Evolutionary conservation across 2,113 vertebrate genomes (phyloP).

Genomic region (Ariopsis seemanni): DNA sequence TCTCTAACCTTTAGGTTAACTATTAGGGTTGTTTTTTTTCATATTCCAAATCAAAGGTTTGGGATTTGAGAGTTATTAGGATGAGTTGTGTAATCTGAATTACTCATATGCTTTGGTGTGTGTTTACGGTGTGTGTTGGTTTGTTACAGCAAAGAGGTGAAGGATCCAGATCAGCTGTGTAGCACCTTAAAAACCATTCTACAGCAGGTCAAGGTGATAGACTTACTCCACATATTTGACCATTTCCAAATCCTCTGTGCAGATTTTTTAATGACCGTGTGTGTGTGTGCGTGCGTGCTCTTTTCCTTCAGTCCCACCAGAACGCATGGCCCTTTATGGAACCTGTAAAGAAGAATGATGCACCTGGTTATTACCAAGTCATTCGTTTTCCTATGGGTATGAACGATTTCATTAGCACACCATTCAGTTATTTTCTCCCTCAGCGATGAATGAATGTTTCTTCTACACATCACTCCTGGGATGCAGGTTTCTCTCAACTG

Average conservation of each 20-base stretch:
- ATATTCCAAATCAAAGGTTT: neutral
- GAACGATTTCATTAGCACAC: constrained; percentile 14
- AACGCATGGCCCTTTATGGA: constrained; percentile 99
- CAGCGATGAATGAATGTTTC: neutral
- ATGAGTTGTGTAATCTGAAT: neutral
- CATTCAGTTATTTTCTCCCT: neutral
- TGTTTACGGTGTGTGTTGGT: neutral
- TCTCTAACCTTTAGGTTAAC: too few species aligned
- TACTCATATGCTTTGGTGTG: neutral
- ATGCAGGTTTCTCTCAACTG: neutral
- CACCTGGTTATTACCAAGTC: constrained; percentile 98
- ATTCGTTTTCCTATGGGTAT: constrained; percentile 99
- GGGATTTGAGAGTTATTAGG: neutral
- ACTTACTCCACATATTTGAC: neutral
- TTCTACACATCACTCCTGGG: neutral
- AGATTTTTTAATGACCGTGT: too few species aligned
- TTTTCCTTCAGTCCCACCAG: constrained; percentile 87
- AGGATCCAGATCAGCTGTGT: constrained; percentile 94
- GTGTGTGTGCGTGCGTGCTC: constrained; percentile 36
- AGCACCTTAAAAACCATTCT: constrained; percentile 92
- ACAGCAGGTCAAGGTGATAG: constrained; percentile 92
- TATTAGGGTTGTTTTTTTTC: neutral
- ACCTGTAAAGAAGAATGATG: constrained; percentile 98
- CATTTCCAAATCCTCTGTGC: neutral
- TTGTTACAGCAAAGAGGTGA: constrained; percentile 86